Evolutionary conservation across 2,888 invertebrate genomes (phyloP), one percentile per base, ranked within the genome.

Genomic region (Unio delphinus): DNA sequence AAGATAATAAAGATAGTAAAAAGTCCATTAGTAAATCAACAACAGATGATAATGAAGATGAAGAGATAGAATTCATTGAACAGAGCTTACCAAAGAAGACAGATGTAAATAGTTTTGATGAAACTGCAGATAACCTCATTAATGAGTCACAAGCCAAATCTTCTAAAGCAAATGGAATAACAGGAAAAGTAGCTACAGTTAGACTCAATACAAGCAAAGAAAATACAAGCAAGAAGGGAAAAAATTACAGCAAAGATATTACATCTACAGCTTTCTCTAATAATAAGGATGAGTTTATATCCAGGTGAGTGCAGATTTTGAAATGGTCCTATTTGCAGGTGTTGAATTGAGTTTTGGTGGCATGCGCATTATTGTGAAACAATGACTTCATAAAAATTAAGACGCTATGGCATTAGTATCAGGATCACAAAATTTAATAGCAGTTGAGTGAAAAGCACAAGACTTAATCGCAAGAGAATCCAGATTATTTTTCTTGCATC

Each of bases 211-310:
- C 83, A 76, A 80, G 79, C 66, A 86, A 85, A 72, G 86, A 88
- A 66, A 83, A 82, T 73, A 80, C 75, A 68, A 75, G 81, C 64
- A 84, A 83, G 72, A 83, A 83, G 74, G 83, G 83, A 26, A 86
- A 84, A 74, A 86, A 80, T 73, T 84, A 83, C 66, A 84, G 78
- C 69, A 86, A 86, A 73, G 86, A 86, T 70, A 72, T 83, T 63
- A 75, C 82, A 23, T 79, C 84, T 34, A 75, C 83, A 74, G 83
- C 81, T 73, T 86, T 84, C 77, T 81, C 83, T 73, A 88, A 88
- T 78, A 89, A 89, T 75, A 88, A 87, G 81, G 88, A 88, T 69
- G 88, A 88, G 75, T 77, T 84, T 55, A 86, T 88, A 75, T 75
- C 79, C 67, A 84, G 84, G 86, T 84, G 68, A 72, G 80, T 74